Evolutionary conservation across 2,113 vertebrate species (phyloP).

Genomic region (Phocoena sinus): DNA sequence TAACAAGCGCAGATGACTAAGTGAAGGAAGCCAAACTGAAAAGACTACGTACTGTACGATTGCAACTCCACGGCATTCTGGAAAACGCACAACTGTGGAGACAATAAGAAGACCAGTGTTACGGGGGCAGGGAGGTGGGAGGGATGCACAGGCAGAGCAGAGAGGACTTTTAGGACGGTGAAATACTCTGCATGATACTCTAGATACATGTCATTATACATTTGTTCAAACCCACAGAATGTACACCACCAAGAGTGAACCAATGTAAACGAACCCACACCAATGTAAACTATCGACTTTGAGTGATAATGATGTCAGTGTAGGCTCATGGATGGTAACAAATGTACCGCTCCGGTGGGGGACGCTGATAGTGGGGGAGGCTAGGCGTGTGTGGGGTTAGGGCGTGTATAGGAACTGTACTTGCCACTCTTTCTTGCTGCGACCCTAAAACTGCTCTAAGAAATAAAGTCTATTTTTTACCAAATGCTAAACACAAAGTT

Average conservation of each 20-base stretch:
- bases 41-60: neutral
- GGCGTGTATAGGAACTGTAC: neutral
- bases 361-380: neutral
- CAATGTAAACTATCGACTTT: neutral
- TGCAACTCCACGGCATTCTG: neutral
- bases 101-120: neutral
- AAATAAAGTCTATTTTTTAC: neutral
- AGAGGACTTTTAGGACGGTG: neutral
- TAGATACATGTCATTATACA: neutral
- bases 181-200: neutral
- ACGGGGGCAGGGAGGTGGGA: neutral
- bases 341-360: neutral
- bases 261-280: too few relatives aligned
- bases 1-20: neutral
- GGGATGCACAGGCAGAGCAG: neutral
- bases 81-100: neutral
- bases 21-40: neutral
- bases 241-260: neutral
- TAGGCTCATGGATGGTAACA: accelerated
- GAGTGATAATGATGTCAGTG: neutral
- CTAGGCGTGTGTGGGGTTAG: accelerated
- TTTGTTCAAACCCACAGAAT: neutral
- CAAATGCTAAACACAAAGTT: neutral
- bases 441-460: neutral
- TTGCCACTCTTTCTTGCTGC: neutral